phyloP scores from a whole-genome alignment of 2,113 vertebrate species.

The Macroglossus sobrinus region DNA sequence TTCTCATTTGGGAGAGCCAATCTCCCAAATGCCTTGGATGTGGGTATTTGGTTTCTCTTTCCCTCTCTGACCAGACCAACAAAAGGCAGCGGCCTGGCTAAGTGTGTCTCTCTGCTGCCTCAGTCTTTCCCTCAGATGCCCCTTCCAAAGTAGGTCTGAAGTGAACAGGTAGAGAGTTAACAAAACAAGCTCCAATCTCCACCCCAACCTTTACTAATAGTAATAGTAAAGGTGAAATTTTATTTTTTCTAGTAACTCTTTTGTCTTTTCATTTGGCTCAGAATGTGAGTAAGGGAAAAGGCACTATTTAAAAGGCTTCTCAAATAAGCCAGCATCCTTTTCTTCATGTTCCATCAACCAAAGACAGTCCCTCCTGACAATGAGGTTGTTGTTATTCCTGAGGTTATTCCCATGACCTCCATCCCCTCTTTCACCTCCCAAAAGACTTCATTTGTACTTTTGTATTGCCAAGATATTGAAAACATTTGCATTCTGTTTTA shows the following conservation, averaged over 20 bases:
- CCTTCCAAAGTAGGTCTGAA: slow-evolving; percentile 2
- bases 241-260: background rate
- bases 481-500: background rate
- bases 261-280: background rate
- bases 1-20: background rate
- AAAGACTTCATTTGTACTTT: background rate
- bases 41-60: background rate
- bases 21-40: background rate
- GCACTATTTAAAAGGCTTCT: background rate
- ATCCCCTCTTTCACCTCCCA: background rate
- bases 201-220: background rate
- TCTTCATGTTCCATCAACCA: background rate
- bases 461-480: background rate
- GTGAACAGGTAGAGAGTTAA: background rate
- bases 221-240: background rate
- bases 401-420: background rate
- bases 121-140: background rate
- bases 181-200: background rate
- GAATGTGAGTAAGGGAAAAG: background rate
- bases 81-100: background rate
- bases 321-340: background rate
- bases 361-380: background rate
- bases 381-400: background rate
- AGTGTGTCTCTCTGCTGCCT: background rate
- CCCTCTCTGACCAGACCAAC: background rate